Evolutionary conservation across 2,113 vertebrate genomes (phyloP).

Genomic region (Platycercus adscitus): DNA sequence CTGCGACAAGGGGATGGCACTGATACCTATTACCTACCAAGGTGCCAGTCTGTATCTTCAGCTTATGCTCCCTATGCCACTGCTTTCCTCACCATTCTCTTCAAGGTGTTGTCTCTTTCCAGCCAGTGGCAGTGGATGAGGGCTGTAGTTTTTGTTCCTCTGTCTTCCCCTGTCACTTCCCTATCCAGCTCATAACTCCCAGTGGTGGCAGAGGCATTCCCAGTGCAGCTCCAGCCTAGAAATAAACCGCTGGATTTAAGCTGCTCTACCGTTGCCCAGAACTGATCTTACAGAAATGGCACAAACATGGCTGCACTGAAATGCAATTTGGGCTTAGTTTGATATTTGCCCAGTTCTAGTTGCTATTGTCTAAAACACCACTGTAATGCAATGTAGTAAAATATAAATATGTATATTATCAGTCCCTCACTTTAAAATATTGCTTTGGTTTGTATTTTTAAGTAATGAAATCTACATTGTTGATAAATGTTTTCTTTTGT

Average conservation of each 20-base stretch:
- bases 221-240: neutral
- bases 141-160: neutral
- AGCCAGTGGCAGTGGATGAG: neutral
- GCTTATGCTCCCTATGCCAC: neutral
- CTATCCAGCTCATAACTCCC: accelerated
- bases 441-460: neutral
- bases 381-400: neutral
- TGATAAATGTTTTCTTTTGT: neutral
- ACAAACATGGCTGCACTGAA: neutral
- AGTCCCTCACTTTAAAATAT: neutral
- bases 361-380: neutral
- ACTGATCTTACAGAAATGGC: neutral
- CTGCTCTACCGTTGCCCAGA: neutral
- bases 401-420: neutral
- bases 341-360: neutral
- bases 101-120: neutral
- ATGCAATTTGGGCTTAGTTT: neutral
- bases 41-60: neutral
- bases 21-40: neutral
- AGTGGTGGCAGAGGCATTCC: neutral
- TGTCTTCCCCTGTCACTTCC: neutral
- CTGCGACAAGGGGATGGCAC: accelerated
- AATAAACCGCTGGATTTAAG: neutral
- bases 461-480: neutral
- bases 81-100: neutral